These are phyloP conservation scores for Anguilla marmorata DNA, from an alignment of 2,797 vertebrate genomes.

Conservation along the genomic window DNA sequence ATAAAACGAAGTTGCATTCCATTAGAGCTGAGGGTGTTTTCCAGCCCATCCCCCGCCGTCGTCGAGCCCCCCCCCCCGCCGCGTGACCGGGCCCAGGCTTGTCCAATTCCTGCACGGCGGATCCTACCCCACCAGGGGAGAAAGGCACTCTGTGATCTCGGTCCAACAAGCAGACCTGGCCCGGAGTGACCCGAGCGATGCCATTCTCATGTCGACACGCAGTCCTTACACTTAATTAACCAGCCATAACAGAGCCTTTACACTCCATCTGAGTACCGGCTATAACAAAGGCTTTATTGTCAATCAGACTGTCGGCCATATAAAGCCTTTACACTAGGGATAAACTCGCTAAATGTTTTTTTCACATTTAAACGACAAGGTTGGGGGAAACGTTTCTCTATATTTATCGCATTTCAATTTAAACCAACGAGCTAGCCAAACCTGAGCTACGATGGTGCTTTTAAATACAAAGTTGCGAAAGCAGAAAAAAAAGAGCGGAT, in stretches of 20 bases:
- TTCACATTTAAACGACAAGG: no score
- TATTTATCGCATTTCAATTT: no score
- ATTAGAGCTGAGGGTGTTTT: not conserved
- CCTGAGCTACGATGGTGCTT: no score
- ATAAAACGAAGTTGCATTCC: not conserved
- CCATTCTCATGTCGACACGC: not conserved
- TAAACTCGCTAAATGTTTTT: no score
- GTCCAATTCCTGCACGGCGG: not conserved
- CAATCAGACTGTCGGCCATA: not conserved
- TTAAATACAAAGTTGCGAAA: no score
- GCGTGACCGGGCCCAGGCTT: not conserved
- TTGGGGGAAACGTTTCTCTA: no score
- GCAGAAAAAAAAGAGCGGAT: no score
- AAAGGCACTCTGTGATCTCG: not conserved
- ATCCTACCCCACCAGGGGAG: not conserved
- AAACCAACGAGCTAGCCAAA: no score
- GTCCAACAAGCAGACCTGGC: not conserved
- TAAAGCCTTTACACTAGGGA: no score
- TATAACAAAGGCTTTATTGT: not conserved
- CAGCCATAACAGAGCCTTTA: not conserved
- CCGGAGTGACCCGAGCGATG: not conserved
- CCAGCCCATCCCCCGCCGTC: not conserved
- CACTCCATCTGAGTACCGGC: not conserved
- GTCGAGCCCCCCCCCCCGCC: not conserved
- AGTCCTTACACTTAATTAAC: not conserved